phyloP scores from a whole-genome alignment of 2,797 vertebrate genomes.

The Propithecus perrieri region DNA sequence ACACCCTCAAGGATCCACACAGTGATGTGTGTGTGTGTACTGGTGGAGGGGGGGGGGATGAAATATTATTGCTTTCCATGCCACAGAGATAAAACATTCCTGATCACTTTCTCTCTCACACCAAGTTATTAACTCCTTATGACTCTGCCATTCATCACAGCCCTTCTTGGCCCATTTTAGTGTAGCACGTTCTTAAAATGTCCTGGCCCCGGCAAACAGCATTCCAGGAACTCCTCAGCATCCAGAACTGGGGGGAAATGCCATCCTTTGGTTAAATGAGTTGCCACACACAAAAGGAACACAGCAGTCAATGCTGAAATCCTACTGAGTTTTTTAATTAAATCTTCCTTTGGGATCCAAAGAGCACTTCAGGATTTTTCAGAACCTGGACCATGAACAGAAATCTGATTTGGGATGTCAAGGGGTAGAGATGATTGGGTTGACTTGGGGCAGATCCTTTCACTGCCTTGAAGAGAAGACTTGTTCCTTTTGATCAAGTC shows the following conservation, averaged over 20 bases:
- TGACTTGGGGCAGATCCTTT: not conserved
- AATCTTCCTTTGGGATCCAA: slow-evolving; percentile 28
- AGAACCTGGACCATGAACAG: not conserved
- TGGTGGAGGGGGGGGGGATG: fast-evolving
- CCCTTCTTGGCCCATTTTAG: not conserved
- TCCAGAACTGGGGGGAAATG: not conserved
- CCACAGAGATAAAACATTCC: not conserved
- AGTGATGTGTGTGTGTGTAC: not conserved
- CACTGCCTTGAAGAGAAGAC: not conserved
- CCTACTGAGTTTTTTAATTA: slow-evolving; percentile 17
- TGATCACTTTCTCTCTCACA: not conserved
- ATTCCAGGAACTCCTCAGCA: not conserved
- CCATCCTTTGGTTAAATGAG: not conserved
- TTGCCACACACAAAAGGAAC: not conserved
- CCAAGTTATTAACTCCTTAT: not conserved
- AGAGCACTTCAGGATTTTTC: slow-evolving; percentile 33
- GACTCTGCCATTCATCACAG: not conserved
- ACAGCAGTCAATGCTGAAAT: not conserved
- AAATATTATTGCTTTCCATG: not conserved
- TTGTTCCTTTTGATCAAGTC: not conserved
- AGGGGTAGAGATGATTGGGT: not conserved
- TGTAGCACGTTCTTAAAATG: not conserved
- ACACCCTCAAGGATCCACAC: not conserved
- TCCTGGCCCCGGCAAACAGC: not conserved
- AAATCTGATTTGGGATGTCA: slow-evolving; percentile 38